These are phyloP conservation scores for Caenorhabditis sulstoni DNA, from an alignment of 2,888 invertebrate genomes.

Conservation along the genomic window DNA sequence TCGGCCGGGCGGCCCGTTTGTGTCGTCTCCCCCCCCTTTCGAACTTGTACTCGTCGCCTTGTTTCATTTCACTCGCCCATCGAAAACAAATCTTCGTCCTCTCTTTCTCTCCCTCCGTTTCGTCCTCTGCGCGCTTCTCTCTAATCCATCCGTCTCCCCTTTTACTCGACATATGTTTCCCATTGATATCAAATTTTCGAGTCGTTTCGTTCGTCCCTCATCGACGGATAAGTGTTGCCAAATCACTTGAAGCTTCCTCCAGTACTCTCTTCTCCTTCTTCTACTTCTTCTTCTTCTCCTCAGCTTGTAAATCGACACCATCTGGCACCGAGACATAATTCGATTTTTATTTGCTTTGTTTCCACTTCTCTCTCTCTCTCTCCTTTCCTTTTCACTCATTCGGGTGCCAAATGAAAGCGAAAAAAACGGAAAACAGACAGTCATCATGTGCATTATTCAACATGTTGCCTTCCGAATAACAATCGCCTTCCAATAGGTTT, in stretches of 20 bases:
- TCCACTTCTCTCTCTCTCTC: constrained; percentile 17
- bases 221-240: constrained; percentile 51
- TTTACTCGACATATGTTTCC: constrained; percentile 53
- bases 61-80: constrained; percentile 33
- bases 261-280: neutral
- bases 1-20: constrained; percentile 22
- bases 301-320: constrained; percentile 56
- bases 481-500: constrained; percentile 21
- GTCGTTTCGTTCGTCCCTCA: constrained; percentile 29
- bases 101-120: constrained; percentile 5
- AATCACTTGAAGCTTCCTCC: constrained; percentile 44
- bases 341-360: constrained; percentile 52
- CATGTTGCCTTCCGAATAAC: constrained; percentile 22
- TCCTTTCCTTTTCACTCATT: constrained; percentile 9
- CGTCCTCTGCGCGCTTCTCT: constrained; percentile 16
- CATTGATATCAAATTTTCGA: constrained; percentile 59
- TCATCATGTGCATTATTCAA: constrained; percentile 21
- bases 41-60: constrained; percentile 48
- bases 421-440: constrained; percentile 21
- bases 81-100: constrained; percentile 30
- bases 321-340: constrained; percentile 54
- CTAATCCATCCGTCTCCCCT: too few species aligned
- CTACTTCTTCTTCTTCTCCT: neutral
- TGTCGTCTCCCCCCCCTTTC: neutral
- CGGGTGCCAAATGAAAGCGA: constrained; percentile 11